phyloP scores from a whole-genome alignment of 2,888 invertebrate genomes.

The Macrosiphum euphorbiae region DNA sequence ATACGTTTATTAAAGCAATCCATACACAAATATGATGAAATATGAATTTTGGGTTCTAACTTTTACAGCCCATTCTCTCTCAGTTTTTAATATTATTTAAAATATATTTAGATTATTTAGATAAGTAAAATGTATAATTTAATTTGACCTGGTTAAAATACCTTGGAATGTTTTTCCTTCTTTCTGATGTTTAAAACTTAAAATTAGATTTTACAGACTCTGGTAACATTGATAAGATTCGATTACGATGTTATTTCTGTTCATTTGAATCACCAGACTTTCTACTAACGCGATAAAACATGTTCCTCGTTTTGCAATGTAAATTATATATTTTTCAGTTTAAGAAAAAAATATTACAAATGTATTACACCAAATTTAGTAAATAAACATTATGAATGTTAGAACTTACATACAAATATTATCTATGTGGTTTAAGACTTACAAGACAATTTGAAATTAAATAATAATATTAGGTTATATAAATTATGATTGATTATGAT shows the following conservation, averaged over 20 bases:
- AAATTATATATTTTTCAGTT: background rate
- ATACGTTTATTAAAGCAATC: background rate
- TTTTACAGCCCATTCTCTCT: background rate
- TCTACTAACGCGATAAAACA: background rate
- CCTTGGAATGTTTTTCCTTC: background rate
- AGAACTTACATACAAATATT: background rate
- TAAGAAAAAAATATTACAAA: background rate
- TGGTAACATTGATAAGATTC: background rate
- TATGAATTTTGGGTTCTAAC: background rate
- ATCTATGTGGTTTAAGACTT: background rate
- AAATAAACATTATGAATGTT: background rate
- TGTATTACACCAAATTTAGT: background rate
- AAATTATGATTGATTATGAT: background rate
- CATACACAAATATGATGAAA: background rate
- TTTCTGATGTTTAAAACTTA: background rate
- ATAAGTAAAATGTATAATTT: background rate
- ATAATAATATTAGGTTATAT: background rate
- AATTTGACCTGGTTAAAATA: background rate
- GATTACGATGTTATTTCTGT: background rate
- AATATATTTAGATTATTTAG: background rate
- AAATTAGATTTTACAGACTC: background rate
- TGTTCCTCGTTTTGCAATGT: background rate
- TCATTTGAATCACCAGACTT: background rate
- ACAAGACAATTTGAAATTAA: background rate
- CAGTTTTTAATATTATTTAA: background rate